Base-by-base conservation (phyloP, 2,113 vertebrate genomes). In the Campylomormyrus numenius region DNA sequence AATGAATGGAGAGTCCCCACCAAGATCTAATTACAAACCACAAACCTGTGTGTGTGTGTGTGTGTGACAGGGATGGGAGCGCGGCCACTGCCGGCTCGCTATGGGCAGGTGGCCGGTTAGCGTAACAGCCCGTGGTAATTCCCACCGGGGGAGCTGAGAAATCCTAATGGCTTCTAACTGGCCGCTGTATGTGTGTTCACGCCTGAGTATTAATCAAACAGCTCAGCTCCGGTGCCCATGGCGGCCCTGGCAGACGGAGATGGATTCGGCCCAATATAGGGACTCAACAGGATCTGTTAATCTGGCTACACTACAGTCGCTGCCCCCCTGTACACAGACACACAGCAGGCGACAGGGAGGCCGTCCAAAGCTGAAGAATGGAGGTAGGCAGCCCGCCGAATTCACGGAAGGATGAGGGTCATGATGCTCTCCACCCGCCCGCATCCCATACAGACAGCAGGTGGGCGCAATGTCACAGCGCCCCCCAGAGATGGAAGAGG, bases 191-290 rank as follows among this genome's bases (percentile, higher is more conserved):
- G 70, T 39, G 21, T 15, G 15, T 56, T 53, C 88, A 84, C 49
- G 74, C 74, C 50, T 56, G 66, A 84, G 49, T 39, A 35, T 89
- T 89, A 89, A 89, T 89, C 88, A 89, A 84, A 45, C 74, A 35
- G 70, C 77, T 84, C 77, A 58, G 50, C 88, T 89, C 27, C 21
- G 52, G 21, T 42, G 80, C 31, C 88, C 74, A 80, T 49, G 74
- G 74, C 24, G 48, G 49, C 49, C n/a, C 88, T 50, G 31, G 74
- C 88, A 89, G 49, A 89, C 31, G 49, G 49, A 56, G 88, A 84
- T 24, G 24, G 74, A 84, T 89, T 56, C 45, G 31, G 46, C 88
- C 50, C 74, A 24, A 45, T 27, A 21, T 10, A 52, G 35, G 31
- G 70, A 48, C 31, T 39, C 88, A 9, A 42, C 70, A 42, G 49